Base-by-base conservation (phyloP, 64 coral and sea anemone genomes). In the Montipora capricornis region DNA sequence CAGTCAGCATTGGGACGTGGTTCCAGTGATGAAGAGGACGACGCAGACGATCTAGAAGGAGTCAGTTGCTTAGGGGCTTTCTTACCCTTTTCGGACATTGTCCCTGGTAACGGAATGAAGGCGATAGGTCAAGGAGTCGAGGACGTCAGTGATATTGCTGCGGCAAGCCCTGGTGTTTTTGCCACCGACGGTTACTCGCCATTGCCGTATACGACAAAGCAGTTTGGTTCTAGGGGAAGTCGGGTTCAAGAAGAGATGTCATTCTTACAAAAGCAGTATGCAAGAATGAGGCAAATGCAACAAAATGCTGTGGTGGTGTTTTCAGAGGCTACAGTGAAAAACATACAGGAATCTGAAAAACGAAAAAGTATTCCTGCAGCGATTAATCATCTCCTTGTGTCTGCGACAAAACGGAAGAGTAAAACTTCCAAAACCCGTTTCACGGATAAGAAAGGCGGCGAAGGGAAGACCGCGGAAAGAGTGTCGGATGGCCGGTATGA, bases 271-370 rank as follows among this genome's bases (percentile, higher is more conserved):
- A 99, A 95, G 48, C 95, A 99, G 77, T 99, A 99, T 49, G 88
- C 88, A 4, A 91, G 92, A 74, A 99, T 96, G 92, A 89, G 98
- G 52, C 92, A 96, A 58, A 94, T 96, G 95, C 98, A 99, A 47
- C 98, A 99, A 22, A 95, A 99, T 75, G 98, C 98, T 49, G 98
- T 99, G 8, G 98, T 99, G 1, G 98, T 99, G 17, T 99, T 99
- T 82, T 92, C 92, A 26, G 96, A 98, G 53, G 96, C 96, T 6
- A 77, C 93, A 17, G 96, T 98, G 20, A 90, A 98, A 89, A 94
- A 98, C 55, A 98, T 98, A 17, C 89, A 98, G 74, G 96, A 98
- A 20, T 93, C 93, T 0, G 96, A 98, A 22, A 98, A 98, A 20
- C 92, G 80, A 3, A 93, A 89, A 71, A 98, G 74, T 15, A 73